Evolutionary conservation across 2,797 vertebrate genomes (phyloP), one percentile per base, ranked within the genome.

Genomic region (Cyprinella venusta): DNA sequence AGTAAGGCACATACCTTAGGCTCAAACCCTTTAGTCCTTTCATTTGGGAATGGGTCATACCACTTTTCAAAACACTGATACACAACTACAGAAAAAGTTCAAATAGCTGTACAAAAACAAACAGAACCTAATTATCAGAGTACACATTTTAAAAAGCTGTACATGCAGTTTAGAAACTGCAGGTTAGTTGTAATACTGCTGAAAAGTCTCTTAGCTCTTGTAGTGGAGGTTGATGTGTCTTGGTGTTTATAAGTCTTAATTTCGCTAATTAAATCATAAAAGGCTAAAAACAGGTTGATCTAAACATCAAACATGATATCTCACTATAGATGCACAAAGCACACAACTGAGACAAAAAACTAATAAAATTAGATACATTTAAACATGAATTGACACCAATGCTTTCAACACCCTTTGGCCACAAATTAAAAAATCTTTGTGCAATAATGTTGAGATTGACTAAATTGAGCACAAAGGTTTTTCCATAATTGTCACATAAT

Each of bases 1-100:
- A 95, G 94, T 98, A 99, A 99, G 97, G 97, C 98, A 99, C 97
- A 95, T 95, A 96, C 94, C 95, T 96, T 89, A 90, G 8, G 82
- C 93, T 91, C 90, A 94, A 91, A 92, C 89, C 90, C 91, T 90
- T 54, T 7, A 61, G 63, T 83, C 89, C 86, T 89, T 89, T 92
- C 63, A 69, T 87, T 87, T 91, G 87, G 89, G 90, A 93, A 92
- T 15, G 21, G 91, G 91, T 91, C 91, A 91, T 91, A 93, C 88
- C 90, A 93, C 88, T 89, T 91, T 12, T 91, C 50, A 89, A 90
- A 85, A 82, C 76, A 86, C 86, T 82, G 83, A 75, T 69, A 87
- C 90, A 93, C 90, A 65, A 88, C 89, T 91, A 93, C 84, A 91
- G 90, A 79, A 87, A 87, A 83, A 86, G 38, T 42, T 64, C 69